Evolutionary conservation across 2,888 invertebrate genomes (phyloP).

Genomic region (Zootermopsis nevadensis): DNA sequence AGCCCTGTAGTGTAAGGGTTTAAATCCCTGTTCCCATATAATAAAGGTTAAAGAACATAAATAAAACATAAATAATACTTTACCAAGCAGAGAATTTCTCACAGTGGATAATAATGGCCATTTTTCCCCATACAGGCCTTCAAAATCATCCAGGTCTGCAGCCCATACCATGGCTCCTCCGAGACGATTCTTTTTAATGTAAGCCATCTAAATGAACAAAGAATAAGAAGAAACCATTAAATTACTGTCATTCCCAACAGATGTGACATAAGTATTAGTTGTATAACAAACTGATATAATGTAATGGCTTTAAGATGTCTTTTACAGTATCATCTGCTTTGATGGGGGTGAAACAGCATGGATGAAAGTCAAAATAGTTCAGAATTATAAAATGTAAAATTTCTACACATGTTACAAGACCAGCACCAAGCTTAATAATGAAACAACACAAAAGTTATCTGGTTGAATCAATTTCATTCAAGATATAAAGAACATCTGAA

Average conservation of each 20-base stretch:
- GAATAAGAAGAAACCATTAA: background rate
- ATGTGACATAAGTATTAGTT: background rate
- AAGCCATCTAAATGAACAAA: slow-evolving; percentile 67
- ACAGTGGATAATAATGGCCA: slow-evolving; percentile 77
- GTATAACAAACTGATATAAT: background rate
- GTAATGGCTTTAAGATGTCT: too few species aligned
- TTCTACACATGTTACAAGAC: too few species aligned
- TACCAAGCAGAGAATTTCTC: slow-evolving; percentile 68
- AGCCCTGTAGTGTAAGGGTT: too few species aligned
- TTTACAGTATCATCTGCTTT: too few species aligned
- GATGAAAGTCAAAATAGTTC: too few species aligned
- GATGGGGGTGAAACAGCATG: too few species aligned
- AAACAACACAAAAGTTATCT: too few species aligned
- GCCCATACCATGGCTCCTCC: slow-evolving; percentile 80
- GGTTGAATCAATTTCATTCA: too few species aligned
- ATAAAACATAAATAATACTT: background rate
- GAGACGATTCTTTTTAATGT: slow-evolving; percentile 66
- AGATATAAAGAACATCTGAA: too few species aligned
- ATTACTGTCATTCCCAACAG: background rate
- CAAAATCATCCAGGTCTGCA: slow-evolving; percentile 82
- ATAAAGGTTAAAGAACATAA: background rate
- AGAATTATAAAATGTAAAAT: too few species aligned
- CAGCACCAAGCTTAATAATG: too few species aligned
- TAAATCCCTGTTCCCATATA: background rate
- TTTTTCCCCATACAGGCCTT: slow-evolving; percentile 77